These are phyloP conservation scores for Hemichromis elongatus DNA, from an alignment of 2,113 vertebrate genomes.

Conservation along the genomic window DNA sequence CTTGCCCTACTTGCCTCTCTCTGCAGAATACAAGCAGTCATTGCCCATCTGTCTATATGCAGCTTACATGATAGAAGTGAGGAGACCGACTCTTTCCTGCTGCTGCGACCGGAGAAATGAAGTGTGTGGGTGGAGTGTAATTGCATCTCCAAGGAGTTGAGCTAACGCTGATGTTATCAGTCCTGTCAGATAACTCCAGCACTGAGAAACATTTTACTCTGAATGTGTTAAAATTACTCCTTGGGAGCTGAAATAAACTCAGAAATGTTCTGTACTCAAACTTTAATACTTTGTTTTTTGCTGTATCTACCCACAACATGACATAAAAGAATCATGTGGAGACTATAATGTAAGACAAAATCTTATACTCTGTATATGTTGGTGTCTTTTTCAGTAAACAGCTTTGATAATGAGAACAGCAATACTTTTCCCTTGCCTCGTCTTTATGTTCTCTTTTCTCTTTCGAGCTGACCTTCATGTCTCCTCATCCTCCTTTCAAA, in stretches of 20 bases:
- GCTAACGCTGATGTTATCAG: background rate
- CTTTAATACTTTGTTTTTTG: background rate
- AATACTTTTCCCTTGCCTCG: rapidly evolving
- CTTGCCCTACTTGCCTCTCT: background rate
- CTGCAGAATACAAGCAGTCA: background rate
- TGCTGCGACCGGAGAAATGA: background rate
- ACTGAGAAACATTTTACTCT: background rate
- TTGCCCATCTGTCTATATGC: background rate
- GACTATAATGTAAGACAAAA: background rate
- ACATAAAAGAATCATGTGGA: background rate
- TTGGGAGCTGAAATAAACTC: background rate
- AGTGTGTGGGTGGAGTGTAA: background rate
- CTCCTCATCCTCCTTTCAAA: background rate
- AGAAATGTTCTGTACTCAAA: background rate
- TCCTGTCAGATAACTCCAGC: background rate
- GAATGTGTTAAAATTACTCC: background rate
- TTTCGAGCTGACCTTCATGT: background rate
- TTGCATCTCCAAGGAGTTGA: background rate
- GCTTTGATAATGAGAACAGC: background rate
- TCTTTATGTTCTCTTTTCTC: background rate
- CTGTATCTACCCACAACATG: background rate
- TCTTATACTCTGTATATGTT: background rate
- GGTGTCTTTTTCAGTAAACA: background rate
- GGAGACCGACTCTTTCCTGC: background rate
- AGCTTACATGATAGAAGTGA: background rate